Evolutionary conservation across 2,797 vertebrate species (phyloP), one percentile per base, ranked within the genome.

Genomic region (Orientallactaga sibirica): DNA sequence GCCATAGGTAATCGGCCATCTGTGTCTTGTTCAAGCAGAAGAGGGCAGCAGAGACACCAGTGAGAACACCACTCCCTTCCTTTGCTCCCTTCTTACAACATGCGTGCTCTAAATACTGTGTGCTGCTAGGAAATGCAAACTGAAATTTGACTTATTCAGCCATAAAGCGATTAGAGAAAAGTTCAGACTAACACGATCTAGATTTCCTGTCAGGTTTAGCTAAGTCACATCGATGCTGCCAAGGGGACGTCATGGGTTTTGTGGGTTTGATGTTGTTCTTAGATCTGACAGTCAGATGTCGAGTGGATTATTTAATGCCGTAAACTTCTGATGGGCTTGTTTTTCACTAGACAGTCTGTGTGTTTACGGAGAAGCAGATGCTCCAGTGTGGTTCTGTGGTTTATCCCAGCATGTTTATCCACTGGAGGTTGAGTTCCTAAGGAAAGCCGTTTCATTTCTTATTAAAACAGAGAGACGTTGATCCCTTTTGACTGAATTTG

Each of bases 301-400:
- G 61, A 76, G 43, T 74, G 55, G 80, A 43, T 93, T 75, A 78
- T 86, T 96, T 84, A 19, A 27, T 93, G 14, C 24, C 52, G 76
- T 68, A 61, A 64, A 85, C 86, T 90, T 93, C 91, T 41, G 0
- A 12, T 77, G 73, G 75, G 2, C 78, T 88, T 75, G 33, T 61
- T 91, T 92, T 89, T 90, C 48, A 14, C 67, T 66, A 71, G 90
- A 29, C 71, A 70, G 18, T 29, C 43, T 85, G 20, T 66, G 77
- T 91, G 90, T 95, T 93, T 90, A 91, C 62, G 80, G 89, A 87
- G 87, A 94, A 94, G 33, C 87, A 94, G 91, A 91, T 95, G 61
- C 6, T 62, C 29, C 27, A 1, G 0, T 89, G 78, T 24, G 22
- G 37, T 94, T 84, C 66, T 89, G 64, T 29, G 68, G 41, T 91